These are phyloP conservation scores for Scaptodrosophila lebanonensis DNA, from an alignment of 1,140 invertebrate species.

Conservation along the genomic window DNA sequence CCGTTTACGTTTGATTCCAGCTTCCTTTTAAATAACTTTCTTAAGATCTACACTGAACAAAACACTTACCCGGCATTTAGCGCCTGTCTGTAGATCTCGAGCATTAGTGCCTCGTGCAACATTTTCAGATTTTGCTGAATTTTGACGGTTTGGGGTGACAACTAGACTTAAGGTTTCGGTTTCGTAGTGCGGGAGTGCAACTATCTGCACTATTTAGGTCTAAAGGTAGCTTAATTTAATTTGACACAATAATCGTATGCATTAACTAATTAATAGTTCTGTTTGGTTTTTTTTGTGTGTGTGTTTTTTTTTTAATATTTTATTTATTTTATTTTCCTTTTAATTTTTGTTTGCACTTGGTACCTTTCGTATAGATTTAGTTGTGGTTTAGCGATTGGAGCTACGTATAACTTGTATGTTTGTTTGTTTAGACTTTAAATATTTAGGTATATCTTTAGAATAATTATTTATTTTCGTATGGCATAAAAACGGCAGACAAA, in stretches of 20 bases:
- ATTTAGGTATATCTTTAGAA: conserved; percentile 32
- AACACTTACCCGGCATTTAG: conserved; percentile 75
- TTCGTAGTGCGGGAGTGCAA: conserved; percentile 1
- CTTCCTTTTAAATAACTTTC: too few species aligned
- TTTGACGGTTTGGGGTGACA: conserved; percentile 44
- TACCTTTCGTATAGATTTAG: conserved; percentile 52
- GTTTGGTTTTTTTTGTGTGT: conserved; percentile 25
- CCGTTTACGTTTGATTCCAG: too few species aligned
- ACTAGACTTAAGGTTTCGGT: not conserved
- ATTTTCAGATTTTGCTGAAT: conserved; percentile 76
- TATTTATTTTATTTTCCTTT: too few species aligned
- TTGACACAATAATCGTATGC: conserved; percentile 61
- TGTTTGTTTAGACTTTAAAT: conserved; percentile 33
- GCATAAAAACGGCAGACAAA: conserved; percentile 44
- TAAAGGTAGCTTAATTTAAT: conserved; percentile 43
- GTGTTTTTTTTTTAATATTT: conserved; percentile 40
- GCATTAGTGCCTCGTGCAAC: conserved; percentile 76
- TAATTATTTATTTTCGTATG: conserved; percentile 33
- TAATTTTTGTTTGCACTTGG: conserved; percentile 59
- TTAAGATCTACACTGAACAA: not conserved
- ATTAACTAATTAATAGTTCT: conserved; percentile 17
- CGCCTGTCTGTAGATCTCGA: conserved; percentile 77
- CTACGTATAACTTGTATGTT: conserved; percentile 55
- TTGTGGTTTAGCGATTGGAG: conserved; percentile 40
- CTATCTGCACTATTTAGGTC: not conserved